phyloP scores from a whole-genome alignment of 2,797 vertebrate species.

The Neostethus bicornis region DNA sequence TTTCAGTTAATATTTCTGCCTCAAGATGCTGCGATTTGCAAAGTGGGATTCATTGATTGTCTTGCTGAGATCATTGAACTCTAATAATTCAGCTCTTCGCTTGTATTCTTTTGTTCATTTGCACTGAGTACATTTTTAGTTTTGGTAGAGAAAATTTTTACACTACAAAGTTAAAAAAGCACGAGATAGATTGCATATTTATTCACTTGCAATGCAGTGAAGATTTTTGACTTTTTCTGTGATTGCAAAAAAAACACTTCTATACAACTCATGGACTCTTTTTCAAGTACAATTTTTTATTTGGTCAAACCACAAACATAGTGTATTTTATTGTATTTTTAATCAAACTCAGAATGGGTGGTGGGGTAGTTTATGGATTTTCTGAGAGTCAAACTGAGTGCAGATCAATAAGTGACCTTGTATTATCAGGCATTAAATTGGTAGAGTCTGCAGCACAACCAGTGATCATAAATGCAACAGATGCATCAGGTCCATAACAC shows the following conservation, averaged over 20 bases:
- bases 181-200: no score
- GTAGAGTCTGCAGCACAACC: slow-evolving; percentile 33
- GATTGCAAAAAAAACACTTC: not conserved
- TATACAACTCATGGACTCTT: not conserved
- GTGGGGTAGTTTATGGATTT: slow-evolving; percentile 7
- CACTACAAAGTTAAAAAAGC: no score
- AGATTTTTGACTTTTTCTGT: not conserved
- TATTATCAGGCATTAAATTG: slow-evolving; percentile 27
- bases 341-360: slow-evolving; percentile 2
- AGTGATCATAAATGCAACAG: slow-evolving; percentile 34
- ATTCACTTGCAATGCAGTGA: no score
- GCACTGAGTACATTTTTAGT: no score
- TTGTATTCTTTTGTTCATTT: no score
- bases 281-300: not conserved
- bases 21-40: no score
- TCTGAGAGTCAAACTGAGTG: slow-evolving; percentile 23
- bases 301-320: not conserved
- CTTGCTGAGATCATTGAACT: no score
- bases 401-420: slow-evolving; percentile 34
- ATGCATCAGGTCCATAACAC: slow-evolving; percentile 24
- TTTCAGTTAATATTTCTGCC: no score
- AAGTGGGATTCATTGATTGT: no score
- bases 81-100: no score
- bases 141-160: no score
- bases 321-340: slow-evolving; percentile 11